Conservation (phyloP, 30 jellyfish, hydroid and myxozoan species). For the Aurelia aurita region DNA sequence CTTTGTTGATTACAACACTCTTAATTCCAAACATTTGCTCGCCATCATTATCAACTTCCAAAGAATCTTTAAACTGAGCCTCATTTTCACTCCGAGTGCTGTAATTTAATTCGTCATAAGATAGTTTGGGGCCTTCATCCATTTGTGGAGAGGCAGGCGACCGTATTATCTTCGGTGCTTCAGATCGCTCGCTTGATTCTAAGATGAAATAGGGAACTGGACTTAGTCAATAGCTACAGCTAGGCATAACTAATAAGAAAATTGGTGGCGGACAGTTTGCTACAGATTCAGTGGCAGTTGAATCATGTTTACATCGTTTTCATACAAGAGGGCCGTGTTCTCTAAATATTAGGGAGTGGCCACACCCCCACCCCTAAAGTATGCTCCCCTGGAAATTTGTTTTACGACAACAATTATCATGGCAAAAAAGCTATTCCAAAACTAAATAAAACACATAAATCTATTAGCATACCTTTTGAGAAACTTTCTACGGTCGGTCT, state of each 20-base stretch:
- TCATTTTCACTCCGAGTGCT: slow-evolving; percentile 25
- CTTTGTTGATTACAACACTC: slow-evolving; percentile 24
- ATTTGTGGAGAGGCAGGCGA: slow-evolving; percentile 21
- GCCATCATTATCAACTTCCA: slow-evolving; percentile 41
- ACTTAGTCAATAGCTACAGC: not conserved
- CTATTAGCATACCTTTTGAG: too few species aligned
- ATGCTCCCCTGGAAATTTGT: too few species aligned
- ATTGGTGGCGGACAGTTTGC: not conserved
- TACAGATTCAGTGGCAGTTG: not conserved
- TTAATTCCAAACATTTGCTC: slow-evolving; percentile 37
- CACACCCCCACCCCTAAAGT: too few species aligned
- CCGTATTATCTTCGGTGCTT: not conserved
- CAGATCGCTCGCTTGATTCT: slow-evolving; percentile 5
- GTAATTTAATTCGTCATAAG: slow-evolving; percentile 11
- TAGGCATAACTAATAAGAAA: not conserved
- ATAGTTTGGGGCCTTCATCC: slow-evolving; percentile 28
- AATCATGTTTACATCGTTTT: too few species aligned
- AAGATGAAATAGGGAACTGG: too few species aligned
- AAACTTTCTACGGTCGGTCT: not conserved
- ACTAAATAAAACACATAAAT: too few species aligned
- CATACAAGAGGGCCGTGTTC: too few species aligned
- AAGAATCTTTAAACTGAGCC: slow-evolving; percentile 46
- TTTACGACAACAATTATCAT: too few species aligned
- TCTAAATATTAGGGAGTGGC: too few species aligned
- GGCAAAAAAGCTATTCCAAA: too few species aligned